A percentile compares a stretch with the other conserved stretches of the same genome.
Conservation (phyloP, 92 coral and sea anemone genomes). For the Porites cylindrica region DNA sequence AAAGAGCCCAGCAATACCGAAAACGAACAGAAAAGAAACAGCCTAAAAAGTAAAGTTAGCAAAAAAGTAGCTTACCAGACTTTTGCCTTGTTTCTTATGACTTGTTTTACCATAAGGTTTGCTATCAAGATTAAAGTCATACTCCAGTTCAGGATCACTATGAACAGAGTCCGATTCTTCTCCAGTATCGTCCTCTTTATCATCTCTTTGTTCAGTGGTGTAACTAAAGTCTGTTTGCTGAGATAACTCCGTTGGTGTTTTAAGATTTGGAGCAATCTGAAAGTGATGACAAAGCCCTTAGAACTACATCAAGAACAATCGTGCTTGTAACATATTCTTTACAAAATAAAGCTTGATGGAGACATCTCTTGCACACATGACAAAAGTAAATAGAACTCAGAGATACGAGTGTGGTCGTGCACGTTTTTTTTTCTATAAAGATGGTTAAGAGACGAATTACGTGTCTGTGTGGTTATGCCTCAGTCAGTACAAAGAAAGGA, state of each 20-base stretch:
- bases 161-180: conserved; percentile 22
- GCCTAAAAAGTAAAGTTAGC: not conserved
- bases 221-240: not conserved
- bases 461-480: not conserved
- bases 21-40: not conserved
- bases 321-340: not conserved
- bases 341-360: too few relatives aligned
- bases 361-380: too few relatives aligned
- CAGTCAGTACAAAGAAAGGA: not conserved
- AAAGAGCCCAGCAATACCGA: too few relatives aligned
- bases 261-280: conserved; percentile 6
- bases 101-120: conserved; percentile 1
- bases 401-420: not conserved
- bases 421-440: not conserved
- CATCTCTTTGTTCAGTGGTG: not conserved
- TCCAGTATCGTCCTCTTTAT: conserved; percentile 4
- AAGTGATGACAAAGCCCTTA: not conserved
- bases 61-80: not conserved
- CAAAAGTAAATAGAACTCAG: too few relatives aligned
- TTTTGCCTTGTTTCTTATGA: not conserved
- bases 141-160: conserved; percentile 8
- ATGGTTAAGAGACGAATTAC: not conserved
- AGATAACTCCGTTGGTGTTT: not conserved
- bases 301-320: not conserved
- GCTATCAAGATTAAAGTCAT: not conserved